These are phyloP conservation scores for Hypsibius dujardini DNA, from an alignment of 1,140 invertebrate genomes.

Conservation along the genomic window DNA sequence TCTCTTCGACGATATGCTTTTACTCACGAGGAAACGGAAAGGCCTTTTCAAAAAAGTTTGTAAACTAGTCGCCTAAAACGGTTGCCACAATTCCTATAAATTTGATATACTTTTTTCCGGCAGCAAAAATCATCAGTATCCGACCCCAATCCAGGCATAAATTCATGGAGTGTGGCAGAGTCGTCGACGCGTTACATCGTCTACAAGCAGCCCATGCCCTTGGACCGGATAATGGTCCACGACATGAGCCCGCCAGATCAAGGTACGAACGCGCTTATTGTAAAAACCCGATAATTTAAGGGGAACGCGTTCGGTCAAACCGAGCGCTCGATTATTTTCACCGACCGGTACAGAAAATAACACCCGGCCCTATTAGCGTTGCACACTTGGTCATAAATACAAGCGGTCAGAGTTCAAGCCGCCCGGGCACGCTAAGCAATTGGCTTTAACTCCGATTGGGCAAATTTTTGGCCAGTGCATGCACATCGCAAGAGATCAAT, in stretches of 20 bases:
- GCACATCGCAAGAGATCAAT: no score
- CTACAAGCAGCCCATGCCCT: slow-evolving; percentile 46
- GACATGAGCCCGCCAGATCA: slow-evolving; percentile 36
- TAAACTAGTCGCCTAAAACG: slow-evolving; percentile 25
- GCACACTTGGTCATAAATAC: neutral
- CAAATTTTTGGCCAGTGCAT: no score
- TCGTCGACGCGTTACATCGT: slow-evolving; percentile 41
- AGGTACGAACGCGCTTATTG: neutral
- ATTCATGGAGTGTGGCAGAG: slow-evolving; percentile 23
- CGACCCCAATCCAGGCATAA: neutral
- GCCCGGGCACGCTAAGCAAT: no score
- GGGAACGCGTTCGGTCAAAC: no score
- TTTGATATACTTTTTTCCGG: slow-evolving; percentile 7
- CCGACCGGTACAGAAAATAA: no score
- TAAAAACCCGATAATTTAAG: no score
- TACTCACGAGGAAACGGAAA: slow-evolving; percentile 47
- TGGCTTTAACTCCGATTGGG: no score
- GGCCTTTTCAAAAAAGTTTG: slow-evolving; percentile 38
- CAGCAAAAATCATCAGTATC: slow-evolving; percentile 3
- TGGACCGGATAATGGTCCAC: slow-evolving; percentile 48
- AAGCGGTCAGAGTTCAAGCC: neutral
- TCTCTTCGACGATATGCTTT: slow-evolving; percentile 51
- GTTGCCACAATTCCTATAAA: no score
- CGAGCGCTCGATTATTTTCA: no score
- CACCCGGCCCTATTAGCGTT: neutral